Evolutionary conservation across 2,113 vertebrate genomes (phyloP).

Genomic region (Boulengeromyrus knoepffleri): DNA sequence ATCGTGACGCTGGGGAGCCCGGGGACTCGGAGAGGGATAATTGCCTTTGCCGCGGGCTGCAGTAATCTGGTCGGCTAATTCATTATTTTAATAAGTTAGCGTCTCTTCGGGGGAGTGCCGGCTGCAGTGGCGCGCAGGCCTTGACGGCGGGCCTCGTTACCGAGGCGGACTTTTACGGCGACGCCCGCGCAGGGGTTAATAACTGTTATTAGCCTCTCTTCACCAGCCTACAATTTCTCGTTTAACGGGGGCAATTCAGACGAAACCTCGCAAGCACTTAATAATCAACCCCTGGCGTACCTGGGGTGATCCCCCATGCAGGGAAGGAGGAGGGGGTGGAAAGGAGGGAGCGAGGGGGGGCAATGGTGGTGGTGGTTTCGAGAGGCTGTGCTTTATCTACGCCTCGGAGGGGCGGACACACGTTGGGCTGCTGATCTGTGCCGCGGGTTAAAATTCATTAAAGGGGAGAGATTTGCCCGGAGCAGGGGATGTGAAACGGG

Average conservation of each 20-base stretch:
- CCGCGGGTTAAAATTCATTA: slow-evolving; percentile 52
- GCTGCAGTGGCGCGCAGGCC: slow-evolving; percentile 59
- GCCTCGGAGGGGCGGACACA: slow-evolving; percentile 20
- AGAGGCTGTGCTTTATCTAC: slow-evolving; percentile 43
- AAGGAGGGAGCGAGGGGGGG: slow-evolving; percentile 41
- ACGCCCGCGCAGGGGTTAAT: slow-evolving; percentile 72
- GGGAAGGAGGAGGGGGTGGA: slow-evolving; percentile 29
- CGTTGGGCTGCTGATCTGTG: slow-evolving; percentile 48
- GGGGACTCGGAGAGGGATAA: slow-evolving; percentile 74
- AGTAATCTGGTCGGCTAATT: slow-evolving; percentile 80
- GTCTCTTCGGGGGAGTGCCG: slow-evolving; percentile 70
- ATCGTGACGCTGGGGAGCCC: slow-evolving; percentile 69
- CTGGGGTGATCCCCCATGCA: slow-evolving; percentile 59
- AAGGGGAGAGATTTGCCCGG: slow-evolving; percentile 54
- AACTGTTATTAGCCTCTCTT: slow-evolving; percentile 74
- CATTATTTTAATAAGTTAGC: slow-evolving; percentile 84
- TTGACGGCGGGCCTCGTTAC: slow-evolving; percentile 69
- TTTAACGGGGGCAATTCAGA: slow-evolving; percentile 70
- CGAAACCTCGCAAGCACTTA: slow-evolving; percentile 62
- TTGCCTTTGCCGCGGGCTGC: slow-evolving; percentile 78
- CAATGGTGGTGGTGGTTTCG: slow-evolving; percentile 53
- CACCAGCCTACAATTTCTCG: slow-evolving; percentile 67
- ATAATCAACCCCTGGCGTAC: slow-evolving; percentile 64
- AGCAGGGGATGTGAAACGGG: slow-evolving; percentile 52
- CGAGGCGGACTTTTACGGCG: slow-evolving; percentile 60